These are phyloP conservation scores for Hipparchia sbordonii DNA, from an alignment of 2,888 invertebrate species.

Conservation along the genomic window DNA sequence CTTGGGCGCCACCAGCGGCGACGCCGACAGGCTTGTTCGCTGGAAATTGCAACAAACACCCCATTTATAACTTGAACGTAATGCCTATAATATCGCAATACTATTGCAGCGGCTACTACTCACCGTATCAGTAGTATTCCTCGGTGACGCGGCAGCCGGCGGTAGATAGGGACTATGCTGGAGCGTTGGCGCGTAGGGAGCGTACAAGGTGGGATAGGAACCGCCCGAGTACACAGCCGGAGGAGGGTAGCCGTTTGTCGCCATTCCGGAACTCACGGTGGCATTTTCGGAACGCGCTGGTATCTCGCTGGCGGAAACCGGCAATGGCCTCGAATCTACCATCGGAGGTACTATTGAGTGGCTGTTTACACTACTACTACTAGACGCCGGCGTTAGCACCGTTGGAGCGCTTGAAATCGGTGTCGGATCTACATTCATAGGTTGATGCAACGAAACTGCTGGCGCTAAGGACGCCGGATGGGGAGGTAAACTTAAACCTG, in stretches of 20 bases:
- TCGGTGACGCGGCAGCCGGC: constrained; percentile 85
- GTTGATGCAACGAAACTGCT: constrained; percentile 57
- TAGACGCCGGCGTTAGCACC: constrained; percentile 54
- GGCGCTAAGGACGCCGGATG: constrained; percentile 55
- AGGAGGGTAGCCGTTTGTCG: constrained; percentile 83
- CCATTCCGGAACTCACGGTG: constrained; percentile 85
- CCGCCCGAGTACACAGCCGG: constrained; percentile 89
- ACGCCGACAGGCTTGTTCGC: constrained; percentile 74
- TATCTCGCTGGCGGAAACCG: constrained; percentile 65
- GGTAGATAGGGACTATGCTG: constrained; percentile 89
- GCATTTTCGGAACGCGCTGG: constrained; percentile 71
- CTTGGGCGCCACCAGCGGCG: constrained; percentile 78
- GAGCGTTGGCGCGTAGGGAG: constrained; percentile 88
- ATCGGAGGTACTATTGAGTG: constrained; percentile 65
- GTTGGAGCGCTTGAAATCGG: constrained; percentile 56
- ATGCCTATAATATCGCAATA: neutral
- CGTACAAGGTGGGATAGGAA: constrained; percentile 86
- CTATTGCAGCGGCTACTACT: constrained; percentile 37
- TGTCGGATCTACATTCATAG: constrained; percentile 57
- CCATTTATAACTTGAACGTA: neutral
- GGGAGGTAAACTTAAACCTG: constrained; percentile 59
- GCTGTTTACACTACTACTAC: constrained; percentile 57
- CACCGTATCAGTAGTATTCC: constrained; percentile 83
- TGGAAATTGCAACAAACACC: constrained; percentile 49
- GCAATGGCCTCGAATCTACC: constrained; percentile 61